Evolutionary conservation across 2,888 invertebrate species (phyloP).

Genomic region (Atrina japonica): DNA sequence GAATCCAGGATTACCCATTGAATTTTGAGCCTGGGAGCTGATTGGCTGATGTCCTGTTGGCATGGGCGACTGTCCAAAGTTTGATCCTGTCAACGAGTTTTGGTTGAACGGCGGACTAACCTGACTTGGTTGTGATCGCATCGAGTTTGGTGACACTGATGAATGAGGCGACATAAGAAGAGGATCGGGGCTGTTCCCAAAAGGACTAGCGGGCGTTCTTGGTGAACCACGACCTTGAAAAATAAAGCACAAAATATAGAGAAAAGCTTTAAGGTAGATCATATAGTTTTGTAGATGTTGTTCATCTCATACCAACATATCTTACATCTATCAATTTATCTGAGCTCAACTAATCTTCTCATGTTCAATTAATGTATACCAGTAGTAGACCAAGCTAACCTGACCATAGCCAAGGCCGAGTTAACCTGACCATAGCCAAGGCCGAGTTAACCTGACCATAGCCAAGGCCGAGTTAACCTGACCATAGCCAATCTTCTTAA

Average conservation of each 20-base stretch:
- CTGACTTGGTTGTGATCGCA: slow-evolving; percentile 58
- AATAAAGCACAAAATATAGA: too few relatives aligned
- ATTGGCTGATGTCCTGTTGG: slow-evolving; percentile 12
- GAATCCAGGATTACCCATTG: slow-evolving; percentile 44
- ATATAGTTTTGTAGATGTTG: too few relatives aligned
- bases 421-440: too few relatives aligned
- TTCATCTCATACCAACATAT: neutral
- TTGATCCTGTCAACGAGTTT: slow-evolving; percentile 36
- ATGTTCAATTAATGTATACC: too few relatives aligned
- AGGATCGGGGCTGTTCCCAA: slow-evolving; percentile 69
- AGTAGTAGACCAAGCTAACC: too few relatives aligned
- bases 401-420: too few relatives aligned
- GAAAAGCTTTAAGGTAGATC: too few relatives aligned
- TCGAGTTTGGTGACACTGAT: slow-evolving; percentile 66
- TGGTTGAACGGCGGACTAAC: slow-evolving; percentile 70
- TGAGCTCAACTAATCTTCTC: too few relatives aligned
- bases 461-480: too few relatives aligned
- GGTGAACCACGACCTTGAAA: slow-evolving; percentile 71
- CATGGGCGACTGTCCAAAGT: slow-evolving; percentile 27
- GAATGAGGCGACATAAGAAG: slow-evolving; percentile 73
- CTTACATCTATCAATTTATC: too few relatives aligned
- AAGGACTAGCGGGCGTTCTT: slow-evolving; percentile 71
- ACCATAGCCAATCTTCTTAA: too few relatives aligned
- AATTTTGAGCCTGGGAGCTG: slow-evolving; percentile 43
- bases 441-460: too few relatives aligned